Evolutionary conservation across 2,113 vertebrate genomes (phyloP), one percentile per base, ranked within the genome.

Genomic region (Zeus faber): DNA sequence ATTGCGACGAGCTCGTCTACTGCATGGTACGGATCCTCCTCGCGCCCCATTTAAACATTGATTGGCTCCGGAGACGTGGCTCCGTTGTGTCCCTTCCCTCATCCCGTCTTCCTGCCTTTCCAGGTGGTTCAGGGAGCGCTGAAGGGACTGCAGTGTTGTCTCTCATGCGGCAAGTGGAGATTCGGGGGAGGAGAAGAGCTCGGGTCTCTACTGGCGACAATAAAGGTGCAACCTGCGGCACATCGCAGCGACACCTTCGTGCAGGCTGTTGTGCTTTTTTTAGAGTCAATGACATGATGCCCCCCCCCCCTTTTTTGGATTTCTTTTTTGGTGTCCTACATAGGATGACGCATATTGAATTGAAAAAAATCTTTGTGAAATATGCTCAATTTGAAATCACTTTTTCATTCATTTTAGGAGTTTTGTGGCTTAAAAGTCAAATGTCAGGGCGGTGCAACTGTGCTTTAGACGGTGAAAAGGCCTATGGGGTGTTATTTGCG

Each of bases 151-250:
- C 97, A 97, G 65, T 94, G 84, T 0, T 93, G 94, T 59, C 83
- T 98, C 8, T 95, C 93, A 0, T 89, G 91, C 17, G 93, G 91
- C 11, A 97, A 94, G 74, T 96, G 95, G 91, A 96, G 91, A 25
- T 84, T 93, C 29, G 80, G 85, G 3, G 88, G 89, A 1, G 85
- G 81, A 0, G 95, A 97, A 49, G 91, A 94, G 29, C 89, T 95
- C 21, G 95, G 97, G 22, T 88, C 91, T 26, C 87, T 95, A n/a
- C 85, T 99, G 52, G 95, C 97, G 31, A 88, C 91, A 6, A 71
- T 98, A 6, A 99, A 99, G 93, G 97, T 99, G 63, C 72, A n/a
- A 11, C 8, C 13, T 33, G 8, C 31, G 13, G 13, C n/a, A 9
- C 33, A 37, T 13, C n/a, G 33, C n/a, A n/a, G n/a, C n/a, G n/a